phyloP scores from a whole-genome alignment of 2,888 invertebrate species.

The Caenorhabditis sp. region DNA sequence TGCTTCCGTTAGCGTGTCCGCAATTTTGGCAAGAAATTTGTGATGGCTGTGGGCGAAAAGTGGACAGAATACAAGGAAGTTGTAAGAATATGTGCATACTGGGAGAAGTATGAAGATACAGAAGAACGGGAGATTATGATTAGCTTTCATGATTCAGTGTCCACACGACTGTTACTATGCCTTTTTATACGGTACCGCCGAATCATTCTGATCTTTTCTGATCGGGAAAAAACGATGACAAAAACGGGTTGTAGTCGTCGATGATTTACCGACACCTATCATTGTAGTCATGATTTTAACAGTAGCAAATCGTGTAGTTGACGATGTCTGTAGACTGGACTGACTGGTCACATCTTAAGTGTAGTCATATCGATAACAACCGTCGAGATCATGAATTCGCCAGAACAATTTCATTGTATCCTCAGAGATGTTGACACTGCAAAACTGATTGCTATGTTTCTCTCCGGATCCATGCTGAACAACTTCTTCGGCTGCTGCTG shows the following conservation, averaged over 20 bases:
- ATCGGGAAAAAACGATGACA: neutral
- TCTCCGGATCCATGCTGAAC: too few relatives aligned
- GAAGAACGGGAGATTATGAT: neutral
- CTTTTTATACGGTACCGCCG: neutral
- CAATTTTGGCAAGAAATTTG: constrained; percentile 45
- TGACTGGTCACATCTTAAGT: neutral
- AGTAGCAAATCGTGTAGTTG: neutral
- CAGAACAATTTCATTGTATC: too few relatives aligned
- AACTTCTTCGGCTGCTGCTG: too few relatives aligned
- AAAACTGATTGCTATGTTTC: too few relatives aligned
- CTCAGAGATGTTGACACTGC: too few relatives aligned
- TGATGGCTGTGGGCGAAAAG: constrained; percentile 55
- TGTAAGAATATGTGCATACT: neutral
- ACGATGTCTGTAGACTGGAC: neutral
- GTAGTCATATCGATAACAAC: too few relatives aligned
- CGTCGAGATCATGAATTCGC: too few relatives aligned
- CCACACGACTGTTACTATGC: neutral
- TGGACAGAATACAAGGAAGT: constrained; percentile 33
- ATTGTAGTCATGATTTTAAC: neutral
- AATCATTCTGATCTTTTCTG: neutral
- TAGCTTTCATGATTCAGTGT: too few relatives aligned
- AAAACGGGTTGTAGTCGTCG: neutral
- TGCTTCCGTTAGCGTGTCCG: constrained; percentile 47
- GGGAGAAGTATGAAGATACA: neutral
- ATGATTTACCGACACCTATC: neutral